Conservation (phyloP, 2,113 vertebrate species). For the Archocentrus centrarchus region DNA sequence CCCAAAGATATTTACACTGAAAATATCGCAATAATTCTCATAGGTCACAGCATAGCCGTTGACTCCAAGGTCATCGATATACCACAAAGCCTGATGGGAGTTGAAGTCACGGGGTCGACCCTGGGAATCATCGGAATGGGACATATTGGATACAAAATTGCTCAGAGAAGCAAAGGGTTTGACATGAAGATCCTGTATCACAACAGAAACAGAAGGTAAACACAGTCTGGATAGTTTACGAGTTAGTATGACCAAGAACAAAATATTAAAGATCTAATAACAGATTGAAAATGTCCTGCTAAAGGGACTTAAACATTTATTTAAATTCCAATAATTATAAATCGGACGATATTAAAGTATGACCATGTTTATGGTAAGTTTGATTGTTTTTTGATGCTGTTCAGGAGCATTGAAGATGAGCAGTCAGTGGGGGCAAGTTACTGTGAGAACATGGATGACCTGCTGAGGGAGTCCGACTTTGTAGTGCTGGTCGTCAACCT, state of each 20-base stretch:
- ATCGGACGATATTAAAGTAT: not conserved
- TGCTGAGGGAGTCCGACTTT: constrained; percentile 66
- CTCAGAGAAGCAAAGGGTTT: constrained; percentile 68
- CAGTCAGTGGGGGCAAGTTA: constrained; percentile 48
- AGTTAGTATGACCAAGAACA: not conserved
- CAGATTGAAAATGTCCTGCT: not conserved
- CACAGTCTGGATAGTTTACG: not conserved
- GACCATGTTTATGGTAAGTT: not conserved
- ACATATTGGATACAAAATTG: constrained; percentile 62
- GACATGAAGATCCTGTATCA: constrained; percentile 72
- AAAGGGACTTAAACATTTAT: not conserved
- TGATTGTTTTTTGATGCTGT: not conserved
- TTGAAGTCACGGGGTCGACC: constrained; percentile 68
- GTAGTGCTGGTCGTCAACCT: constrained; percentile 63
- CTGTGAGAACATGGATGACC: constrained; percentile 58
- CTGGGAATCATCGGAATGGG: constrained; percentile 75
- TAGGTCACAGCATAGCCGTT: constrained; percentile 53
- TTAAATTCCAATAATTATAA: not conserved
- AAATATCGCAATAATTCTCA: not conserved
- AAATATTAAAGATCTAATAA: not conserved
- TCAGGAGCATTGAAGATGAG: constrained; percentile 63
- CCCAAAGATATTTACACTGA: not conserved
- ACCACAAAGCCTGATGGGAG: constrained; percentile 35
- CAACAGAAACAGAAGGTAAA: constrained; percentile 62
- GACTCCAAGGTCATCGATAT: constrained; percentile 22